Conservation (phyloP, 1,140 invertebrate species). For the Lasioglossum albipes region DNA sequence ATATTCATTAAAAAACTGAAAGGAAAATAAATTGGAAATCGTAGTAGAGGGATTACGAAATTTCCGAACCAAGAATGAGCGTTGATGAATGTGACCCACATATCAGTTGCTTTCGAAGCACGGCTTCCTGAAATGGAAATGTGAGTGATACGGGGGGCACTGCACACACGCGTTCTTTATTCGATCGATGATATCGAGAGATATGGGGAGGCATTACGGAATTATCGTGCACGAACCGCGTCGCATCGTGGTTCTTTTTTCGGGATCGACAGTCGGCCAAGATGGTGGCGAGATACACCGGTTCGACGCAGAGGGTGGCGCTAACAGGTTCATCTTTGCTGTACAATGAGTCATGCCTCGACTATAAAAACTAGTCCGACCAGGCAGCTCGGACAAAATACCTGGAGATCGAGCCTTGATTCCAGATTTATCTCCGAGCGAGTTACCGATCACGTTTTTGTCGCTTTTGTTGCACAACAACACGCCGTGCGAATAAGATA, state of each 20-base stretch:
- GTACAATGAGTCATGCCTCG: conserved; percentile 49
- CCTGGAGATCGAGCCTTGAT: background rate
- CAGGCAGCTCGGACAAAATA: background rate
- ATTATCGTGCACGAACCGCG: background rate
- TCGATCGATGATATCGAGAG: background rate
- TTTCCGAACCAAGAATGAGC: too few species aligned
- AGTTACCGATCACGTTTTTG: background rate
- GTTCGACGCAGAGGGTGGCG: conserved; percentile 43
- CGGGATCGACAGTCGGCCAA: background rate
- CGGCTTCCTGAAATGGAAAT: background rate
- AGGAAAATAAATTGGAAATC: too few species aligned
- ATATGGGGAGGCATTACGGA: background rate
- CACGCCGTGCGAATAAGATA: background rate
- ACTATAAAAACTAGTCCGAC: conserved; percentile 33
- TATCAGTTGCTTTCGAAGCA: background rate
- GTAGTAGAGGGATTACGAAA: too few species aligned
- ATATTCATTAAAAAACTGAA: too few species aligned
- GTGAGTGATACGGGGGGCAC: background rate
- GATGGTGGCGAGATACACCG: conserved; percentile 42
- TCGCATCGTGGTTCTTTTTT: background rate
- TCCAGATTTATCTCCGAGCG: background rate
- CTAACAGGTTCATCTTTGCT: conserved; percentile 58
- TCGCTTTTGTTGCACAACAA: background rate
- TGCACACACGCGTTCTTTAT: background rate
- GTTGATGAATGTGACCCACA: too few species aligned